These are phyloP conservation scores for Drosophila persimilis DNA, from an alignment of 1,140 invertebrate genomes.

Conservation along the genomic window DNA sequence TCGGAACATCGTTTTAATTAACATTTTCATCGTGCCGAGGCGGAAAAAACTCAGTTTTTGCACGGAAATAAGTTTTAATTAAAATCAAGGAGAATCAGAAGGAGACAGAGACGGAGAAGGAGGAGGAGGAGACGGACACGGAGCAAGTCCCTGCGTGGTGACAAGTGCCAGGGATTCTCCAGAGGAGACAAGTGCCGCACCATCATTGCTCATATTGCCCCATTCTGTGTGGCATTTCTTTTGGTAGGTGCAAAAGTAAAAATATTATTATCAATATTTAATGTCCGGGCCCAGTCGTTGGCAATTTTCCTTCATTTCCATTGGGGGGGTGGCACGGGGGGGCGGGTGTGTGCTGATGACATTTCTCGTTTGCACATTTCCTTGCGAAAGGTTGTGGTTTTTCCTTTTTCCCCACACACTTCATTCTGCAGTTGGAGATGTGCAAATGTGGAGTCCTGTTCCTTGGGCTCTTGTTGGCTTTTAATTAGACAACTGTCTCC, in stretches of 20 bases:
- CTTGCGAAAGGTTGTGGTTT: constrained; percentile 11
- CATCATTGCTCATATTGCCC: background rate
- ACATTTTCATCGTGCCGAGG: constrained; percentile 53
- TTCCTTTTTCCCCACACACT: background rate
- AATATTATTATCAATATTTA: constrained; percentile 54
- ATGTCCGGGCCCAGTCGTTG: constrained; percentile 9
- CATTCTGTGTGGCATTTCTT: constrained; percentile 5
- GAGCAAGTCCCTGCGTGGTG: constrained; percentile 9
- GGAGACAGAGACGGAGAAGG: background rate
- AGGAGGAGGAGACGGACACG: background rate
- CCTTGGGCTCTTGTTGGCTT: constrained; percentile 50
- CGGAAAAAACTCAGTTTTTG: constrained; percentile 23
- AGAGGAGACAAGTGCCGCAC: no score
- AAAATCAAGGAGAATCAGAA: constrained; percentile 33
- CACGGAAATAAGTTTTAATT: constrained; percentile 63
- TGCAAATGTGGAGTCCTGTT: constrained; percentile 30
- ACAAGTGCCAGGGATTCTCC: background rate
- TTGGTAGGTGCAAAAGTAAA: constrained; percentile 43
- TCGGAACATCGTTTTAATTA: constrained; percentile 61
- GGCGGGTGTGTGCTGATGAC: constrained; percentile 6
- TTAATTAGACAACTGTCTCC: constrained; percentile 63
- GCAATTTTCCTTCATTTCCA: constrained; percentile 9
- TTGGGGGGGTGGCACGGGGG: no score
- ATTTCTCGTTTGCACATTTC: constrained; percentile 15
- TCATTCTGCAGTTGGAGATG: constrained; percentile 1